Percentiles rank a stretch among this genome's conserved stretches.
Evolutionary conservation across 2,888 invertebrate species (phyloP).

Genomic region (Cheilosia soror): DNA sequence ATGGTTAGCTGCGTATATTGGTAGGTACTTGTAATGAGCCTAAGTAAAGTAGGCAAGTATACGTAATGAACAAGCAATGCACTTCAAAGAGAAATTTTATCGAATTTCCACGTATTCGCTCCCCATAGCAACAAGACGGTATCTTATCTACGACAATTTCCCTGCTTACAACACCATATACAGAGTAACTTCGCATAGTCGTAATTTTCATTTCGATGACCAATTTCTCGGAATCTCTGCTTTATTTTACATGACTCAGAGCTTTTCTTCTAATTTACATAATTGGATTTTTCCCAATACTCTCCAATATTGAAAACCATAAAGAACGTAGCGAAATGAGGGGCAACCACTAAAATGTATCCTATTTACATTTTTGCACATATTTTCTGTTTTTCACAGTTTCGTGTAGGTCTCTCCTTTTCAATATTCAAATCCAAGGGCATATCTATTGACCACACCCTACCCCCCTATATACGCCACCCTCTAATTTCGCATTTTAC

Average conservation of each 20-base stretch:
- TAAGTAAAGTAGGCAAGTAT: too few relatives aligned
- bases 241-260: slow-evolving; percentile 23
- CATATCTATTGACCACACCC: slow-evolving; percentile 25
- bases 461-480: neutral
- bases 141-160: neutral
- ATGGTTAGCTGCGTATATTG: too few relatives aligned
- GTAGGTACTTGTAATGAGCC: too few relatives aligned
- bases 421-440: slow-evolving; percentile 36
- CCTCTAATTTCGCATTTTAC: slow-evolving; percentile 26
- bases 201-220: neutral
- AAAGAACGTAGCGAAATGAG: slow-evolving; percentile 16
- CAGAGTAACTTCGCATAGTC: neutral
- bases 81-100: too few relatives aligned
- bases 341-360: slow-evolving; percentile 21
- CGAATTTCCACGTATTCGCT: slow-evolving; percentile 8
- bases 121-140: neutral
- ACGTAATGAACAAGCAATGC: too few relatives aligned
- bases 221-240: slow-evolving; percentile 5
- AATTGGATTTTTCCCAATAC: slow-evolving; percentile 36
- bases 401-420: slow-evolving; percentile 4
- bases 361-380: slow-evolving; percentile 3
- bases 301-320: slow-evolving; percentile 17
- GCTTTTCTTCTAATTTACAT: slow-evolving; percentile 12
- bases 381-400: slow-evolving; percentile 8
- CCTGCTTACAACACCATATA: slow-evolving; percentile 4